A percentile compares a stretch with the other conserved stretches of the same genome.
phyloP scores from a whole-genome alignment of 2,113 vertebrate genomes.

The Ochotona curzoniae region DNA sequence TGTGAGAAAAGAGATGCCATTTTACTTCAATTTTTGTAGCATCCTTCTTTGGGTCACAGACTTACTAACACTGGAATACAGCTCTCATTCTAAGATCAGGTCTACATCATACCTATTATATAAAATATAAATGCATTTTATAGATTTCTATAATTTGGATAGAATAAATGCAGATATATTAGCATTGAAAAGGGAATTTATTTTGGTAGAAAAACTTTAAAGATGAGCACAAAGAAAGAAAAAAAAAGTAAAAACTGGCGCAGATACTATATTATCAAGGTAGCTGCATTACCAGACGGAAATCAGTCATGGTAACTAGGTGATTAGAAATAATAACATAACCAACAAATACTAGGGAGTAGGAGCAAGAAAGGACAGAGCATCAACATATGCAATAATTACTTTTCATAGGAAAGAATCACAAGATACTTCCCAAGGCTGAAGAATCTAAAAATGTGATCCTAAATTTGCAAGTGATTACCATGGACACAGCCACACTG shows the following conservation, averaged over 20 bases:
- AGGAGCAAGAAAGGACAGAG: background rate
- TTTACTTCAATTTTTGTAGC: background rate
- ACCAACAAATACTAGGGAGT: background rate
- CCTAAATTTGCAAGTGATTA: background rate
- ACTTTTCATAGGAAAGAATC: background rate
- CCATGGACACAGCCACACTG: background rate
- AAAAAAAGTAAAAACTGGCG: background rate
- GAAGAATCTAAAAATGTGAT: background rate
- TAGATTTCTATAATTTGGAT: background rate
- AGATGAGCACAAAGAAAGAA: background rate
- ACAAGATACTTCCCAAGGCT: background rate
- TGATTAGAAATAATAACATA: slow-evolving; percentile 1
- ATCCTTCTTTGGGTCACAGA: background rate
- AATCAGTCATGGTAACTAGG: background rate
- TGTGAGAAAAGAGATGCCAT: background rate
- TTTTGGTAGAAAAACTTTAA: slow-evolving; percentile 1
- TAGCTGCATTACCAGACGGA: background rate
- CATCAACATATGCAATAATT: background rate
- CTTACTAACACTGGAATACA: background rate
- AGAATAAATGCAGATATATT: too few species aligned
- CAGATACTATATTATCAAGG: background rate
- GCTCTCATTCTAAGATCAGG: background rate
- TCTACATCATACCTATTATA: background rate
- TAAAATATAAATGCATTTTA: background rate
- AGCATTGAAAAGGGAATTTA: background rate